These are phyloP conservation scores for Tipula confusa DNA, from an alignment of 2,888 invertebrate species.

Conservation along the genomic window DNA sequence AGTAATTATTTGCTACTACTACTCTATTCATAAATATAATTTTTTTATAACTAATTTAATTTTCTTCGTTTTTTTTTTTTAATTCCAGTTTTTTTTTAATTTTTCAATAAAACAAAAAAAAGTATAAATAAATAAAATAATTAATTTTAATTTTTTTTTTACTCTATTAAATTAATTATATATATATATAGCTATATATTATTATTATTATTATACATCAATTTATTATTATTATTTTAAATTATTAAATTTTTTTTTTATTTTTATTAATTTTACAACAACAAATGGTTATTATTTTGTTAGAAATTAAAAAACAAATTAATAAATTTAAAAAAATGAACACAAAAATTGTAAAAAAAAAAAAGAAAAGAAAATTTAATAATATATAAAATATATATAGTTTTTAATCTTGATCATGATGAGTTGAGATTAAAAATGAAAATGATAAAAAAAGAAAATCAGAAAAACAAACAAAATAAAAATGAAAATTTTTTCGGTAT, in stretches of 20 bases:
- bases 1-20: neutral
- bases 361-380: neutral
- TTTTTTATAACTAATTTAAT: neutral
- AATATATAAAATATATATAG: neutral
- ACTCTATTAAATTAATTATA: slow-evolving; percentile 25
- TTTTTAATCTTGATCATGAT: neutral
- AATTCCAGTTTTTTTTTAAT: neutral
- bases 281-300: slow-evolving; percentile 20
- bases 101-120: slow-evolving; percentile 3
- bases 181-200: no score
- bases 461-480: neutral
- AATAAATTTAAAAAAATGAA: slow-evolving; percentile 15
- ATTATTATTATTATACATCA: slow-evolving; percentile 25
- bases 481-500: slow-evolving; percentile 14
- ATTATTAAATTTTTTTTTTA: slow-evolving; percentile 14
- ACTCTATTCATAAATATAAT: neutral
- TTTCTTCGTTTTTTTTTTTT: neutral
- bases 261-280: neutral
- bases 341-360: slow-evolving; percentile 16
- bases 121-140: neutral
- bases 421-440: slow-evolving; percentile 7
- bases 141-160: slow-evolving; percentile 20
- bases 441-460: slow-evolving; percentile 9
- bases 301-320: slow-evolving; percentile 25
- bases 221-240: slow-evolving; percentile 13